phyloP scores from a whole-genome alignment of 1,140 invertebrate species.

The Frieseomelitta varia region DNA sequence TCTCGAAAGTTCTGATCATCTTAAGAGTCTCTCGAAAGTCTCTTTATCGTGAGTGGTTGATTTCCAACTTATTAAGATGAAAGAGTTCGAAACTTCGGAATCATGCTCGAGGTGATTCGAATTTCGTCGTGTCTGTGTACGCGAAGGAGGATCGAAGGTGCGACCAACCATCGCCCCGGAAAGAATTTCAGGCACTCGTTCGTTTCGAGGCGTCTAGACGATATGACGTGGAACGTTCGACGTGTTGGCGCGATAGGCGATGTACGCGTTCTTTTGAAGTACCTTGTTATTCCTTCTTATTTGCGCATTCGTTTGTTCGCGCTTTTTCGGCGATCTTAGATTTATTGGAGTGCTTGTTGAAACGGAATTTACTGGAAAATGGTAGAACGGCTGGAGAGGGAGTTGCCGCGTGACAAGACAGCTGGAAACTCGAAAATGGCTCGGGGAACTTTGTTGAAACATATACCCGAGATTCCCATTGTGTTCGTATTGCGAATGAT shows the following conservation, averaged over 20 bases:
- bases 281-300: conserved; percentile 12
- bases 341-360: not conserved
- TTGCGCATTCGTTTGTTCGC: conserved; percentile 4
- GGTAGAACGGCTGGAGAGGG: not conserved
- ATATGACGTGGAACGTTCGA: not conserved
- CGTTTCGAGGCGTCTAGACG: not conserved
- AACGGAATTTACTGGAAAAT: not conserved
- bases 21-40: too few species aligned
- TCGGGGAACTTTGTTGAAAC: not conserved
- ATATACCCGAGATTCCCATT: not conserved
- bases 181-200: not conserved
- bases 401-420: not conserved
- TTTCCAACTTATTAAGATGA: too few species aligned
- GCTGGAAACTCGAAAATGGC: not conserved
- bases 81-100: too few species aligned
- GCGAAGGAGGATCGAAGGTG: too few species aligned
- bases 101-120: too few species aligned
- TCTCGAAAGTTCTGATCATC: too few species aligned
- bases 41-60: too few species aligned
- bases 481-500: not conserved
- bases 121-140: too few species aligned
- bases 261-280: conserved; percentile 14
- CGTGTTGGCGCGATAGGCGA: too few species aligned
- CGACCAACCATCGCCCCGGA: too few species aligned
- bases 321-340: not conserved